These are phyloP conservation scores for Colletes gigas DNA, from an alignment of 1,140 invertebrate genomes.

Conservation along the genomic window DNA sequence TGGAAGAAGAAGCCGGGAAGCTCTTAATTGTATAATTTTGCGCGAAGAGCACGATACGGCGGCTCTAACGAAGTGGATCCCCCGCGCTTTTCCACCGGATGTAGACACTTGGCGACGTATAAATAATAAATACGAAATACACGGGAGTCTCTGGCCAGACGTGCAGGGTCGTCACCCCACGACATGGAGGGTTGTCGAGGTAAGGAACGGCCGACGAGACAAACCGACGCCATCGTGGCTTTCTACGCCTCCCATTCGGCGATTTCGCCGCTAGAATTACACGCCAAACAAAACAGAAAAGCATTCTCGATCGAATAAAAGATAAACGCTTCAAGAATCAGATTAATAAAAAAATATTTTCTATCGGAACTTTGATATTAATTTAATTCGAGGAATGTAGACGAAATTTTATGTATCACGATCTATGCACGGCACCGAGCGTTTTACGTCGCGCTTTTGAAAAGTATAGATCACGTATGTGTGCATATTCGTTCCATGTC, in stretches of 20 bases:
- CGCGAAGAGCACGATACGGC: slow-evolving; percentile 7
- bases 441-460: background rate
- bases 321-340: too few species aligned
- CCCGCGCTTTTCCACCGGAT: slow-evolving; percentile 27
- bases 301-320: too few species aligned
- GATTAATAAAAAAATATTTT: too few species aligned
- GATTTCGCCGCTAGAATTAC: too few species aligned
- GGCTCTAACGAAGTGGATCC: slow-evolving; percentile 33
- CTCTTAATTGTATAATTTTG: slow-evolving; percentile 26
- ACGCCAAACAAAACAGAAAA: too few species aligned
- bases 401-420: too few species aligned
- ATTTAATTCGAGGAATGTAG: too few species aligned
- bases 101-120: slow-evolving; percentile 31
- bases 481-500: background rate
- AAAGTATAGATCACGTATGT: too few species aligned
- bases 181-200: slow-evolving; percentile 45
- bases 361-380: too few species aligned
- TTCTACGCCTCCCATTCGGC: too few species aligned
- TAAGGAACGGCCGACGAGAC: slow-evolving; percentile 54
- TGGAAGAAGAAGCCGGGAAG: background rate
- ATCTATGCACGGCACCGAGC: too few species aligned
- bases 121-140: slow-evolving; percentile 62
- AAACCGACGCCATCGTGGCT: slow-evolving; percentile 45
- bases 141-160: slow-evolving; percentile 37
- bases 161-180: slow-evolving; percentile 55